Conservation (phyloP, 2,797 vertebrate genomes). For the Vireo griseus region DNA sequence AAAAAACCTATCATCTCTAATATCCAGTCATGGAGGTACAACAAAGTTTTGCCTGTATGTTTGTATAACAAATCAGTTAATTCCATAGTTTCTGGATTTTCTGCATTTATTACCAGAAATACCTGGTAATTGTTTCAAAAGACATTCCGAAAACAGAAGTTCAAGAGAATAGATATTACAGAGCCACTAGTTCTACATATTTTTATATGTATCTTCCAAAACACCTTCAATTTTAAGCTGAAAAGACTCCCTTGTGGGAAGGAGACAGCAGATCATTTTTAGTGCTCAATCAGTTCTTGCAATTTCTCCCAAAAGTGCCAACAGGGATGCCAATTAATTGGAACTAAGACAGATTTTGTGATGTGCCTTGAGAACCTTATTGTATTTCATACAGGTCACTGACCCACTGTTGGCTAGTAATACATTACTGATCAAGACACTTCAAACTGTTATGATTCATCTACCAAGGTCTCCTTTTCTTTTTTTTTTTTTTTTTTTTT, state of each 20-base stretch:
- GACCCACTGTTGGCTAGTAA: not conserved
- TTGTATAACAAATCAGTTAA: accelerated
- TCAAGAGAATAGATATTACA: not conserved
- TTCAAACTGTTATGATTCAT: not conserved
- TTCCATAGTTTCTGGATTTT: not conserved
- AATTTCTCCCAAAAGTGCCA: not conserved
- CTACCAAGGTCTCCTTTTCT: not conserved
- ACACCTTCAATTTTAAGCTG: not conserved
- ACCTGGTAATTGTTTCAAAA: not conserved
- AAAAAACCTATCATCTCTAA: not conserved
- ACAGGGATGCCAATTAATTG: not conserved
- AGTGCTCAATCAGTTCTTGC: not conserved
- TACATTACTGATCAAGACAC: not conserved
- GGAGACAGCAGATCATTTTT: not conserved
- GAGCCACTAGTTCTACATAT: not conserved
- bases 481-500: not conserved
- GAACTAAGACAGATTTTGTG: not conserved
- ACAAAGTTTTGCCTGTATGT: not conserved
- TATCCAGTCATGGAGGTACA: not conserved
- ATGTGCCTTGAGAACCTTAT: not conserved
- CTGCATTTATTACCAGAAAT: not conserved
- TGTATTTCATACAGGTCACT: not conserved
- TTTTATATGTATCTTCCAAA: not conserved
- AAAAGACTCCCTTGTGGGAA: not conserved
- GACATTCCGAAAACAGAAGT: not conserved